Conservation (phyloP, 2,888 invertebrate species). For the Drosophila subsilvestris region DNA sequence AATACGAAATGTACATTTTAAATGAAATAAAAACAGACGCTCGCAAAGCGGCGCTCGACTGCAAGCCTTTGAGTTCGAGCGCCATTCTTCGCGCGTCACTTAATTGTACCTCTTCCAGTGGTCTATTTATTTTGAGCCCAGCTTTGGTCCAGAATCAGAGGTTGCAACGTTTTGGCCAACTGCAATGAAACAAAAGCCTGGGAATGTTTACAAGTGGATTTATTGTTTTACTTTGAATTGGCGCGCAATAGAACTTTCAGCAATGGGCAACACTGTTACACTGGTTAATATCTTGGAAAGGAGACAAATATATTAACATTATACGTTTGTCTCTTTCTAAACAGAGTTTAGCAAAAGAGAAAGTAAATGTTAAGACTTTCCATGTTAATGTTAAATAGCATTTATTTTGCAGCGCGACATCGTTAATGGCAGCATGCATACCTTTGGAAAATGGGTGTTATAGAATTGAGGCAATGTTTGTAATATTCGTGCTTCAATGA, state of each 20-base stretch:
- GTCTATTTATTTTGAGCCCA: not conserved
- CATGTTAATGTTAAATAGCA: too few relatives aligned
- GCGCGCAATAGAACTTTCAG: not conserved
- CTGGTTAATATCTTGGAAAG: too few relatives aligned
- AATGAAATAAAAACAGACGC: conserved; percentile 51
- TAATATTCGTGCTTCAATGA: too few relatives aligned
- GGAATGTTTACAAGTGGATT: too few relatives aligned
- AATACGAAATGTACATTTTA: conserved; percentile 61
- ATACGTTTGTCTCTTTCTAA: too few relatives aligned
- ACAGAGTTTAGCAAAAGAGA: too few relatives aligned
- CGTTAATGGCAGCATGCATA: too few relatives aligned
- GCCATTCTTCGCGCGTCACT: conserved; percentile 17
- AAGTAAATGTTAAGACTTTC: too few relatives aligned
- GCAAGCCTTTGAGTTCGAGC: not conserved
- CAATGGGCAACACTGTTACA: not conserved
- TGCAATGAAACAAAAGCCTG: not conserved
- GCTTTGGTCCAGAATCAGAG: not conserved
- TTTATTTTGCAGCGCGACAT: too few relatives aligned
- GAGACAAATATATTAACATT: too few relatives aligned
- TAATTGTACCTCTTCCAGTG: conserved; percentile 14
- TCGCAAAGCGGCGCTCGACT: conserved; percentile 5
- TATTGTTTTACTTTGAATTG: not conserved
- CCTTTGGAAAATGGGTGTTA: too few relatives aligned
- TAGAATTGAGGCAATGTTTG: too few relatives aligned
- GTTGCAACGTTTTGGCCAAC: not conserved